Evolutionary conservation across 2,888 invertebrate species (phyloP).

Genomic region (Cremastinae sp.): DNA sequence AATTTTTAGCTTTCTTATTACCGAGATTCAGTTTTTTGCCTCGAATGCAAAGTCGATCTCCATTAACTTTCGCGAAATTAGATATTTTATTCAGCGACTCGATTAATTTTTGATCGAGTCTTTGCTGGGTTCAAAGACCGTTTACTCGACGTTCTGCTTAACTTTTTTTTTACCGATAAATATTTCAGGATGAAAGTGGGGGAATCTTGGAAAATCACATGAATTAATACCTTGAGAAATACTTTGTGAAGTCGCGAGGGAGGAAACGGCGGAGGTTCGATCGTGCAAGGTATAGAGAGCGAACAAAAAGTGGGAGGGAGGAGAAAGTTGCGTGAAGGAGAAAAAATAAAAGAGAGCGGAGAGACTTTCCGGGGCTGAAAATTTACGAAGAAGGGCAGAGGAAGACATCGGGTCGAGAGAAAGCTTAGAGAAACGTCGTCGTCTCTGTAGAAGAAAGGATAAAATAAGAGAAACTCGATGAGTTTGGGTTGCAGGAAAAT

Average conservation of each 20-base stretch:
- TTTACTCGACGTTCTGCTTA: no score
- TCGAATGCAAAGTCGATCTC: no score
- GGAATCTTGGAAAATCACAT: no score
- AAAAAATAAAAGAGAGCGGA: conserved; percentile 25
- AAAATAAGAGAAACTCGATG: conserved; percentile 54
- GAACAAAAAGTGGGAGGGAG: background rate
- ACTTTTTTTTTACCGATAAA: no score
- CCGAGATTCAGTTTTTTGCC: no score
- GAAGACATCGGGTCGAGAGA: conserved; percentile 26
- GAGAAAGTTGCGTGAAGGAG: conserved; percentile 1
- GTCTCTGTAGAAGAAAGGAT: conserved; percentile 11
- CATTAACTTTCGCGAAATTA: no score
- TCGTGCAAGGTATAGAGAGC: background rate
- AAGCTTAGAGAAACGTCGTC: conserved; percentile 26
- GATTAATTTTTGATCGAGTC: no score
- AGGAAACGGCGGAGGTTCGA: background rate
- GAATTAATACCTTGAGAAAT: background rate
- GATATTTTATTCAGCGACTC: no score
- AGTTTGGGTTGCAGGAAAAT: conserved; percentile 32
- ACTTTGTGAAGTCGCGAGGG: background rate
- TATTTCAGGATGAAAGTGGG: no score
- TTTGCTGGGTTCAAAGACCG: no score
- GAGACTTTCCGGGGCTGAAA: conserved; percentile 8
- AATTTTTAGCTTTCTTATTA: no score
- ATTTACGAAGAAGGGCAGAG: conserved; percentile 26